These are phyloP conservation scores for Tor tambroides DNA, from an alignment of 2,113 vertebrate genomes.

Conservation along the genomic window DNA sequence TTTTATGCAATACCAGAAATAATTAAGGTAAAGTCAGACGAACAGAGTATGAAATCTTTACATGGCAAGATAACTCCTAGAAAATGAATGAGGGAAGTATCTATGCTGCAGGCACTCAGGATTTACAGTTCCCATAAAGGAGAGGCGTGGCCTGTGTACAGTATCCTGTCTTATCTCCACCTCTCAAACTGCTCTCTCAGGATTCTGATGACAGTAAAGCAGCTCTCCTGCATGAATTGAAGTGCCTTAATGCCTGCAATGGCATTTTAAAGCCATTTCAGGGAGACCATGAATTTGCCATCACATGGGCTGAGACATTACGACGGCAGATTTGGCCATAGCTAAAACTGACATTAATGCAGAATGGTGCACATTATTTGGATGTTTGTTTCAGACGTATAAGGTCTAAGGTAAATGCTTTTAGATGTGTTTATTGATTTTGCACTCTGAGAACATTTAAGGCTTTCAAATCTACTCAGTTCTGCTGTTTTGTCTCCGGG, in stretches of 20 bases:
- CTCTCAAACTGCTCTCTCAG: conserved; percentile 45
- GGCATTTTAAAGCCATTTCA: conserved; percentile 25
- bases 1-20: neutral
- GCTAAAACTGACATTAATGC: conserved; percentile 7
- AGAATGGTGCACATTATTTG: conserved; percentile 6
- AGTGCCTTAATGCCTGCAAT: conserved; percentile 24
- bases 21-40: neutral
- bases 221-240: neutral
- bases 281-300: conserved; percentile 9
- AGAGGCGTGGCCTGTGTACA: conserved; percentile 59
- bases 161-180: conserved; percentile 59
- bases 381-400: conserved; percentile 22
- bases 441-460: neutral
- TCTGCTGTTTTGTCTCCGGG: neutral
- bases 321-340: neutral
- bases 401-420: conserved; percentile 42
- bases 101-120: conserved; percentile 58
- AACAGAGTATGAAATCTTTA: conserved; percentile 44
- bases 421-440: conserved; percentile 23
- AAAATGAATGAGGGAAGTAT: conserved; percentile 58
- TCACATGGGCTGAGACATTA: neutral
- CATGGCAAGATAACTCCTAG: neutral
- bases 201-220: conserved; percentile 36
- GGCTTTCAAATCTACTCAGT: conserved; percentile 1
- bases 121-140: conserved; percentile 66